Percentiles rank a stretch among this genome's conserved stretches.
Conservation (phyloP, 1,140 invertebrate species). For the Bathynomus jamesi region DNA sequence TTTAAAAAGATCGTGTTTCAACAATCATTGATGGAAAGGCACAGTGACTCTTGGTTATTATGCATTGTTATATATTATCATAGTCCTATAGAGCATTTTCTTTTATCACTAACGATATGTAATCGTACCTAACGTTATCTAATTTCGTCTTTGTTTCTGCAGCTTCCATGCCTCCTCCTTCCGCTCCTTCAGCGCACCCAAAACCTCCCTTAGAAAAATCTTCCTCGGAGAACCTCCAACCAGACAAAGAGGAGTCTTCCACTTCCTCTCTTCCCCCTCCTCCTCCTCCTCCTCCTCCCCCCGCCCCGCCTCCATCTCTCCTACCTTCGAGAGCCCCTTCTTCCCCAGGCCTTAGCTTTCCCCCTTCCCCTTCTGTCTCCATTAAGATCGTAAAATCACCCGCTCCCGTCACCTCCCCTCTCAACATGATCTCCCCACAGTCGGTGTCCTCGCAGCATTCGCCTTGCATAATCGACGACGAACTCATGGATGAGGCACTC, state of each 20-base stretch:
- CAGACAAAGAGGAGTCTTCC: too few species aligned
- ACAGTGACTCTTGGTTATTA: too few species aligned
- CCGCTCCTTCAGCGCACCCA: neutral
- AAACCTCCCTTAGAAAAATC: neutral
- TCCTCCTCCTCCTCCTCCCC: slow-evolving; percentile 9
- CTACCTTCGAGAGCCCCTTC: slow-evolving; percentile 3
- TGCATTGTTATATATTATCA: too few species aligned
- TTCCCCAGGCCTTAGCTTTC: slow-evolving; percentile 13
- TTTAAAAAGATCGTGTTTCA: too few species aligned
- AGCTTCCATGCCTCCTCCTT: neutral
- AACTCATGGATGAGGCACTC: slow-evolving; percentile 78
- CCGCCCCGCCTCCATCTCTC: neutral
- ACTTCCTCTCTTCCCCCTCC: slow-evolving; percentile 11
- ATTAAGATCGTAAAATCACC: slow-evolving; percentile 71
- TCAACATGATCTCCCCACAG: slow-evolving; percentile 52
- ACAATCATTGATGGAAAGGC: too few species aligned
- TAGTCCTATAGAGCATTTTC: too few species aligned
- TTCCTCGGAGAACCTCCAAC: slow-evolving; percentile 7
- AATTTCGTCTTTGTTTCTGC: neutral
- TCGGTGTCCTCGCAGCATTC: slow-evolving; percentile 53
- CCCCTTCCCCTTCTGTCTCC: slow-evolving; percentile 57
- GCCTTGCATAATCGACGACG: slow-evolving; percentile 75
- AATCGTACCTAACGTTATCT: too few species aligned
- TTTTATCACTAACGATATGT: too few species aligned
- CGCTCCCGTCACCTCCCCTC: slow-evolving; percentile 47